Base-by-base conservation (phyloP, 2,888 invertebrate genomes). In the Phalera bucephala region DNA sequence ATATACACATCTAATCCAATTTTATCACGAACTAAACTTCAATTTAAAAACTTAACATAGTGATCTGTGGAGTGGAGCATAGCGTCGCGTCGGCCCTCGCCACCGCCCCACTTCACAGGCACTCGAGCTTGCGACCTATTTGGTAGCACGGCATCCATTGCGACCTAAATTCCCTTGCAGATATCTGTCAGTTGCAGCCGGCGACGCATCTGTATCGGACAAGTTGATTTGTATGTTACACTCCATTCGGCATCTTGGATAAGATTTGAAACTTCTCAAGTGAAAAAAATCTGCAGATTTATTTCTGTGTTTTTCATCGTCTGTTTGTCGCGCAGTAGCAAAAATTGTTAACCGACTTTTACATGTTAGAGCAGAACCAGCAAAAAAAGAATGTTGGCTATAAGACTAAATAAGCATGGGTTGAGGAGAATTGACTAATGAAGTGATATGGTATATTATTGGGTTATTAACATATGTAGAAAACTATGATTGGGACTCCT, bases 111-210 rank as follows among this genome's bases (percentile, higher is more conserved):
- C 62, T 58, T 58, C 41, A 29, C 45, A 50, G 39, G 36, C 48
- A 53, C 53, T 59, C 56, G 52, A 60, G 48, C 43, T 29, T 36
- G 55, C 61, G 63, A 65, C 63, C 63, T 64, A 63, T 63, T 65
- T 61, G 52, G 50, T 62, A 48, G 50, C 54, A 41, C 53, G 57
- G 55, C 57, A 59, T 70, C 65, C 69, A 64, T 57, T 64, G 68
- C 69, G 72, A 72, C 74, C 72, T 72, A 70, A 60, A 73, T 73
- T 65, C 53, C 45, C 56, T 32, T 43, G 47, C 49, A 61, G 68
- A 63, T 69, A 69, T 69, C 71, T 67, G 68, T 73, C 74, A 56
- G 53, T 40, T 28, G 46, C 72, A 73, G 61, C 28, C 51, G 52
- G 48, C 49, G 48, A 64, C 63, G 59, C 66, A 59, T 65, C 72